phyloP scores from a whole-genome alignment of 2,888 invertebrate genomes.

The Orthonevra nobilis region DNA sequence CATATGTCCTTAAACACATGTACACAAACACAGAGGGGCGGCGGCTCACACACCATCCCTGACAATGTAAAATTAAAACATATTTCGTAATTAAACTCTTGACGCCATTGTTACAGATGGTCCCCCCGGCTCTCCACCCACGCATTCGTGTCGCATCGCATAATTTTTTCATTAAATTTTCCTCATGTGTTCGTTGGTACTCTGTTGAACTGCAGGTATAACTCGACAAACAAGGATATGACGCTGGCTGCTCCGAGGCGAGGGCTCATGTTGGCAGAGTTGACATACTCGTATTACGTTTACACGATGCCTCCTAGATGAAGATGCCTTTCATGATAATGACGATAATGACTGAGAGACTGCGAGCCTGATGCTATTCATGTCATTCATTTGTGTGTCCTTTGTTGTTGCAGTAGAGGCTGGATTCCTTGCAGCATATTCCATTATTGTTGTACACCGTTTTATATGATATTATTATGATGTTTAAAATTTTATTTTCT shows the following conservation, averaged over 20 bases:
- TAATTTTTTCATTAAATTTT: conserved; percentile 68
- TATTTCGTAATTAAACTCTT: conserved; percentile 74
- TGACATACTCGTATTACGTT: conserved; percentile 62
- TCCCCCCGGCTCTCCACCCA: conserved; percentile 16
- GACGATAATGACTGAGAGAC: conserved; percentile 46
- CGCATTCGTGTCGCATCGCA: conserved; percentile 57
- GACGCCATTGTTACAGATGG: conserved; percentile 71
- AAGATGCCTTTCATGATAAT: conserved; percentile 18
- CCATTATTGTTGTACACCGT: conserved; percentile 67
- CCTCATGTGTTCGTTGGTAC: conserved; percentile 37
- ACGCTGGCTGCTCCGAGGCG: conserved; percentile 46
- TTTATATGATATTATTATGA: conserved; percentile 70
- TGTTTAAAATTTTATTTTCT: conserved; percentile 49
- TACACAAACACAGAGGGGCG: too few species aligned
- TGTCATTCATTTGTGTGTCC: conserved; percentile 67
- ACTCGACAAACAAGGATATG: conserved; percentile 43
- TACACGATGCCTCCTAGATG: conserved; percentile 54
- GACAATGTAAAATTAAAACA: conserved; percentile 72
- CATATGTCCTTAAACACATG: conserved; percentile 21
- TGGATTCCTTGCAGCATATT: conserved; percentile 57
- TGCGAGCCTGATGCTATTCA: conserved; percentile 63
- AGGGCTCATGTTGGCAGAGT: conserved; percentile 43
- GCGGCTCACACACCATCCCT: conserved; percentile 69
- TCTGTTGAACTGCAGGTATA: conserved; percentile 52
- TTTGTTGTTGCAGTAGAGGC: conserved; percentile 48